Conservation (phyloP, 2,888 invertebrate genomes). For the Ligdia adustata region DNA sequence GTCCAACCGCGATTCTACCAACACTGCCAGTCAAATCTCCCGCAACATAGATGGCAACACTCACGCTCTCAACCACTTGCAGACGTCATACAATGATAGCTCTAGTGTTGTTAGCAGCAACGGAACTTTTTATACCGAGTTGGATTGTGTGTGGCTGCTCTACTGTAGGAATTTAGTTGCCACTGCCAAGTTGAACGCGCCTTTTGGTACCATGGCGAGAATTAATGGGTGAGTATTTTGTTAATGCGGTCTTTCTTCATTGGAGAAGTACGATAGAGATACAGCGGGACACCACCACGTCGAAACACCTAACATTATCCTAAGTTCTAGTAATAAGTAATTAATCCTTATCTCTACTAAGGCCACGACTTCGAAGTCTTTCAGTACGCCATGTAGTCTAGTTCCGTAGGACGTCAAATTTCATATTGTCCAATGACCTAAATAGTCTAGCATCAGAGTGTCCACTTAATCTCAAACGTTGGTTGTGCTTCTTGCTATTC, state of each 20-base stretch:
- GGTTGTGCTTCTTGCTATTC: neutral
- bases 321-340: too few relatives aligned
- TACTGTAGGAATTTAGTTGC: constrained; percentile 83
- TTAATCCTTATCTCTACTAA: too few relatives aligned
- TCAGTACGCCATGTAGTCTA: too few relatives aligned
- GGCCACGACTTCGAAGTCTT: too few relatives aligned
- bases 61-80: constrained; percentile 65
- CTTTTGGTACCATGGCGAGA: constrained; percentile 84
- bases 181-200: constrained; percentile 76
- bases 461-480: too few relatives aligned
- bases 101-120: constrained; percentile 45
- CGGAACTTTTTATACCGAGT: constrained; percentile 57
- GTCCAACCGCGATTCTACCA: constrained; percentile 54
- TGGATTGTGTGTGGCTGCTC: constrained; percentile 85
- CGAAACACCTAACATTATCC: too few relatives aligned
- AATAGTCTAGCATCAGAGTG: too few relatives aligned
- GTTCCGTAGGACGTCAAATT: too few relatives aligned
- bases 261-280: too few relatives aligned
- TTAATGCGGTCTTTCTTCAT: neutral
- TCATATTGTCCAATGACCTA: too few relatives aligned
- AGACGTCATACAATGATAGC: constrained; percentile 56
- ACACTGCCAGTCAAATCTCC: constrained; percentile 60
- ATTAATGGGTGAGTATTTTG: constrained; percentile 82
- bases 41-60: constrained; percentile 67
- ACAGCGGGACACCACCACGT: too few relatives aligned